phyloP scores from a whole-genome alignment of 2,113 vertebrate genomes.

The Procavia capensis region DNA sequence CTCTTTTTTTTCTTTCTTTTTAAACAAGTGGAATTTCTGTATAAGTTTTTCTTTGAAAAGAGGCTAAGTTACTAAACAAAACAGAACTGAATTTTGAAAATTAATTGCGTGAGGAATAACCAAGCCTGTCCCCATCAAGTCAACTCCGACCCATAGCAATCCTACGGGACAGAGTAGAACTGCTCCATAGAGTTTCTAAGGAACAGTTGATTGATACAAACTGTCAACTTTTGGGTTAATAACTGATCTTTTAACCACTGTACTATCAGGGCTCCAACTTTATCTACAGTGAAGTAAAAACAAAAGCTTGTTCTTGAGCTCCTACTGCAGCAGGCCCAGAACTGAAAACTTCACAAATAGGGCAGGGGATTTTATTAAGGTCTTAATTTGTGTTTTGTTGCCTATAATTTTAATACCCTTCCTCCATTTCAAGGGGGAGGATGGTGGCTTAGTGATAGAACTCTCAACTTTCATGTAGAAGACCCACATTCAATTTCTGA shows the following conservation, averaged over 20 bases:
- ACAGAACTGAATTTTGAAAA: constrained; percentile 33
- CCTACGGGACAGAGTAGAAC: no score
- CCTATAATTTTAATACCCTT: neutral
- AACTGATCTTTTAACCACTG: no score
- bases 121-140: no score
- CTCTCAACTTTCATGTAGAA: neutral
- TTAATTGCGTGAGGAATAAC: neutral
- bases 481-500: neutral
- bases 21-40: neutral
- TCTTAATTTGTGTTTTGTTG: neutral
- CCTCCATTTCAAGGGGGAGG: neutral
- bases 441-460: neutral
- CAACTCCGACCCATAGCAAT: no score
- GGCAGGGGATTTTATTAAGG: neutral
- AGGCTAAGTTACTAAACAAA: neutral
- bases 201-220: no score
- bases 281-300: neutral
- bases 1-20: neutral
- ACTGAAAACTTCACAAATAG: neutral
- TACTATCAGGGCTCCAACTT: neutral
- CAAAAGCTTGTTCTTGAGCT: neutral
- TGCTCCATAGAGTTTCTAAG: no score
- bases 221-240: no score
- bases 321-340: neutral
- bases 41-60: neutral